Evolutionary conservation across 2,888 invertebrate genomes (phyloP).

Genomic region (Dyspetes luteomarginatus): DNA sequence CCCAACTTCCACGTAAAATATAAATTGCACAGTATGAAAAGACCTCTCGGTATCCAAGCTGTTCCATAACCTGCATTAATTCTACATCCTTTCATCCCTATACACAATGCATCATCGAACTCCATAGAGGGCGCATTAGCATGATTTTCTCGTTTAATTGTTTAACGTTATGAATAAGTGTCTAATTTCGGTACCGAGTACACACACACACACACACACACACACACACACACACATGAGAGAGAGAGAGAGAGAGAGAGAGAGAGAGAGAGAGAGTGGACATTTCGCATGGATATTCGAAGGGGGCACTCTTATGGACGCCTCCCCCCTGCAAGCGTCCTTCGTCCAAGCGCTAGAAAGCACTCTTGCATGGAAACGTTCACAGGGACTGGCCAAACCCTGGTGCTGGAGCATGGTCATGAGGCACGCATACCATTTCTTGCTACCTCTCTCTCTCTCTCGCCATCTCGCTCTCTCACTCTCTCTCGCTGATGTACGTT

Average conservation of each 20-base stretch:
- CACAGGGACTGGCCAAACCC: conserved; percentile 45
- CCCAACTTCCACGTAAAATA: too few relatives aligned
- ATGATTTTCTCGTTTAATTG: conserved; percentile 52
- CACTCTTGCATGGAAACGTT: conserved; percentile 56
- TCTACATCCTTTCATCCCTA: neutral
- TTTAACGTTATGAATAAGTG: conserved; percentile 52
- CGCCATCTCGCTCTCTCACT: neutral
- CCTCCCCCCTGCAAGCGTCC: conserved; percentile 51
- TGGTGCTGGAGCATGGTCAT: conserved; percentile 48
- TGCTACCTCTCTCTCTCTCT: conserved; percentile 39
- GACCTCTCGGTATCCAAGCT: neutral
- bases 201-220: conserved; percentile 66
- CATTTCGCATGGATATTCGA: conserved; percentile 59
- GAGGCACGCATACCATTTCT: conserved; percentile 61
- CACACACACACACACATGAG: conserved; percentile 62
- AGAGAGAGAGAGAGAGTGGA: conserved; percentile 57
- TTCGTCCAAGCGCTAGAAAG: conserved; percentile 41
- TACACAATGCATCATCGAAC: neutral
- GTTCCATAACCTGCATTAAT: neutral
- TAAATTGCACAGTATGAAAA: too few relatives aligned
- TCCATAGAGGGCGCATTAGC: neutral
- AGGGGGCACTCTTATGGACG: conserved; percentile 42
- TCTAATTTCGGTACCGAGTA: conserved; percentile 62
- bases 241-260: conserved; percentile 60
- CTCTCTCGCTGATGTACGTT: too few relatives aligned